Base-by-base conservation (phyloP, 2,797 vertebrate species). In the Pipistrellus nathusii region DNA sequence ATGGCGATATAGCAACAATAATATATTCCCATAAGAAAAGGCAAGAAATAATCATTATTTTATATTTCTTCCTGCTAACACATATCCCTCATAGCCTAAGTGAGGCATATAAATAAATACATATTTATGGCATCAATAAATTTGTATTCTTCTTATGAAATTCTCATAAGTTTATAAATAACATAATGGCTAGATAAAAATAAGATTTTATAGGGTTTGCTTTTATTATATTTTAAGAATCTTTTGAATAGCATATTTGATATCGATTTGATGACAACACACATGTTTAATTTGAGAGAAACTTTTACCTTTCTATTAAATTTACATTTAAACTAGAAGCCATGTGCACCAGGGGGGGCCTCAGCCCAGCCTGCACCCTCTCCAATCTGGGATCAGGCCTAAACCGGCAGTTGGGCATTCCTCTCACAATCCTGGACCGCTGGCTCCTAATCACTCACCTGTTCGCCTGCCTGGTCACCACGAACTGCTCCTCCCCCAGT, bases 171-270 rank as follows among this genome's bases (percentile, higher is more conserved):
- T 44, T 80, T 95, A 78, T 7, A 81, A 86, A 32, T 64, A 35
- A 48, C 25, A 88, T 12, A 88, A 62, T 8, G 91, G 21, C 30
- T 82, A 64, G 1, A 72, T 75, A 80, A 38, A 82, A 88, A 75
- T 2, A 64, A 88, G 9, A 85, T 55, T 64, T 32, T 6, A 68
- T 25, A 78, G 2, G 8, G 66, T 69, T 85, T 68, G 2, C 48
- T 84, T 87, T 41, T 21, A 3, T 51, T 88, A 66, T n/a, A 85
- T 41, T 75, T 76, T 88, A 78, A 20, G 5, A 44, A 51, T 77
- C 4, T 7, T n/a, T 80, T 85, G 18, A 68, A 81, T 83, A 44
- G 48, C 17, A 44, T 71, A 75, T 21, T 90, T 44, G 72, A 73
- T 21, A 75, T 75, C 25, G 15, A 66, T 85, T 80, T 85, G 25